Conservation (phyloP, 2,888 invertebrate genomes). For the Hyles lineata region DNA sequence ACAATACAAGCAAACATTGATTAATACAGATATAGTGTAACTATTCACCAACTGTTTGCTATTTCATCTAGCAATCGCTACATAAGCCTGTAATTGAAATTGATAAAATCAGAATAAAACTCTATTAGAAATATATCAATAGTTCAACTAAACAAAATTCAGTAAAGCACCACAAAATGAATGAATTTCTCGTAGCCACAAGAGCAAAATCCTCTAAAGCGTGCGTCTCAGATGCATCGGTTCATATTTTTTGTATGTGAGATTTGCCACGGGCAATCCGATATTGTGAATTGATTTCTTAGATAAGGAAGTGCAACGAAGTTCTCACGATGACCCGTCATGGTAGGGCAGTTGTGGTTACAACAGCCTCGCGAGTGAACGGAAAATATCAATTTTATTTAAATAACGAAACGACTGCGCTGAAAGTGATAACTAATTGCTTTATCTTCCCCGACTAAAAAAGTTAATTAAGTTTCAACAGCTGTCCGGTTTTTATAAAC, state of each 20-base stretch:
- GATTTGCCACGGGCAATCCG: slow-evolving; percentile 41
- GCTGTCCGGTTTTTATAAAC: too few relatives aligned
- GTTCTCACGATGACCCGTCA: slow-evolving; percentile 55
- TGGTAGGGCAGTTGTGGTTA: slow-evolving; percentile 53
- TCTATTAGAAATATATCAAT: not conserved
- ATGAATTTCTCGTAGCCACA: not conserved
- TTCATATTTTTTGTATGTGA: slow-evolving; percentile 38
- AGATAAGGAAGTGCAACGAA: slow-evolving; percentile 48
- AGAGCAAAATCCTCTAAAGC: not conserved
- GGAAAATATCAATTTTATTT: slow-evolving; percentile 36
- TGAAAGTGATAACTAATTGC: slow-evolving; percentile 1
- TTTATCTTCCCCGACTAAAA: not conserved
- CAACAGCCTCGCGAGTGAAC: slow-evolving; percentile 34
- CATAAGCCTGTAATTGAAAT: too few relatives aligned
- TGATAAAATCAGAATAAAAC: not conserved
- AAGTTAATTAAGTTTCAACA: not conserved
- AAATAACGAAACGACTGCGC: slow-evolving; percentile 1
- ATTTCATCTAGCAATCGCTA: too few relatives aligned
- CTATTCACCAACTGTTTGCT: too few relatives aligned
- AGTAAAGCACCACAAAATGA: not conserved
- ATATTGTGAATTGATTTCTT: slow-evolving; percentile 50
- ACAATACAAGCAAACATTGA: too few relatives aligned
- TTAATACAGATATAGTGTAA: too few relatives aligned
- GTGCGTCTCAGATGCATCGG: slow-evolving; percentile 8
- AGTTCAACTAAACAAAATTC: not conserved